Evolutionary conservation across 1,140 invertebrate species (phyloP), one percentile per base, ranked within the genome.

Genomic region (Caerostris extrusa): DNA sequence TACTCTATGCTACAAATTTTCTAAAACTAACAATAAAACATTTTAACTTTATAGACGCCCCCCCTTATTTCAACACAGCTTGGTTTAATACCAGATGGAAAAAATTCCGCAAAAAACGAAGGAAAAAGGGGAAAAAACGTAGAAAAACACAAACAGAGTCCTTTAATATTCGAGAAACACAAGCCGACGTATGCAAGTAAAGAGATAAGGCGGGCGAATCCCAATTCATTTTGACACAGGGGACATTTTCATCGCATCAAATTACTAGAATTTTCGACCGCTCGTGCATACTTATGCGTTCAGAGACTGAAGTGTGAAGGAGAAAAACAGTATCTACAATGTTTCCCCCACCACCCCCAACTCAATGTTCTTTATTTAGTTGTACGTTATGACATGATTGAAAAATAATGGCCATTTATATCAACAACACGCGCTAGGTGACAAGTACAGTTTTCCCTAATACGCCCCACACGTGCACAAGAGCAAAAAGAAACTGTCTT

Each of bases 81-180:
- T 34, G 34, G 0, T 34, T 34, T 34, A 34, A 34, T 34, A 34
- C 34, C 34, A 12, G 5, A 64, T 0, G 8, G 3, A 17, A 17
- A 17, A 64, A 64, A 14, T 17, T 4, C 6, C 81, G 50, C 3
- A 3, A 57, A 83, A n/a, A 56, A 83, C 50, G 53, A 55, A 56
- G 12, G 56, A 12, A n/a, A n/a, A n/a, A 17, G 14, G 5, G 56
- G 12, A 34, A 34, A 61, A 87, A 87, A 61, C 7, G 19, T 19
- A 8, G 58, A 50, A 50, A 19, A 89, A 83, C 50, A 64, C 6
- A 34, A 64, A 64, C 57, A 64, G 58, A 64, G 50, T 69, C 7
- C 61, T 69, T 71, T 89, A 89, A 69, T 89, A 69, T 89, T 71
- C 50, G 64, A 71, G 87, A 71, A 89, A 89, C 64, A 19, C 34